Evolutionary conservation across 35 echinoderm and acorn worm genomes (phyloP), one percentile per base, ranked within the genome.

Genomic region (Diadema setosum): DNA sequence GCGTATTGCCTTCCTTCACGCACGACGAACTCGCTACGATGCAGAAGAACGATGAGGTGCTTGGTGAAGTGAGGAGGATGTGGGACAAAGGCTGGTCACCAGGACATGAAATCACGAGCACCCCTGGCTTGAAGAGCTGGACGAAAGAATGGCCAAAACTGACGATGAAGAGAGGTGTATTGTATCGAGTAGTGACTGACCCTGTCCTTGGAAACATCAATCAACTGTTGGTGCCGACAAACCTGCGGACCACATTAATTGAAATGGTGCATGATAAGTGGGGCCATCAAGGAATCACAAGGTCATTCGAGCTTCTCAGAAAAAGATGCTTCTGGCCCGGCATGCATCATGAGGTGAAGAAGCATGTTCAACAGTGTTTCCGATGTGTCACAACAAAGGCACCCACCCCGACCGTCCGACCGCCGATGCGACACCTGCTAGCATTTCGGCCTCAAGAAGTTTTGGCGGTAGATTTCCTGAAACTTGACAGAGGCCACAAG

Each of bases 251-350:
- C 3, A 24, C 59, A 3, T 8, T 64, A 2, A 5, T 64, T 3
- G 25, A 64, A 21, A 24, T 64, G n/a, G n/a, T 24, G n/a, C 59
- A 64, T 21, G 59, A 64, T 15, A 24, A 21, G 25, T 64, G 59
- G 59, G 59, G 4, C 34, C 59, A 64, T 64, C 59, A 64, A 64
- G 59, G 59, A 29, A 24, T 64, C 2, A 29, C 26, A 30, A 24
- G 59, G 21, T 74, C 88, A 63, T 9, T 42, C 5, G 27, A 8
- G 2, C 63, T 90, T 11, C 41, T 84, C 16, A 42, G 81, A 9
- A 3, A 17, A 9, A 27, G 87, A 30, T 82, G 58, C 29, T 90
- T 59, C 55, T 84, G 88, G 88, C 81, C 88, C 6, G 42, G 80
- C 5, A 69, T 90, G 41, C 65, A 6, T 37, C 29, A 15, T 45